Base-by-base conservation (phyloP, 2,888 invertebrate genomes). In the Selenia dentaria region DNA sequence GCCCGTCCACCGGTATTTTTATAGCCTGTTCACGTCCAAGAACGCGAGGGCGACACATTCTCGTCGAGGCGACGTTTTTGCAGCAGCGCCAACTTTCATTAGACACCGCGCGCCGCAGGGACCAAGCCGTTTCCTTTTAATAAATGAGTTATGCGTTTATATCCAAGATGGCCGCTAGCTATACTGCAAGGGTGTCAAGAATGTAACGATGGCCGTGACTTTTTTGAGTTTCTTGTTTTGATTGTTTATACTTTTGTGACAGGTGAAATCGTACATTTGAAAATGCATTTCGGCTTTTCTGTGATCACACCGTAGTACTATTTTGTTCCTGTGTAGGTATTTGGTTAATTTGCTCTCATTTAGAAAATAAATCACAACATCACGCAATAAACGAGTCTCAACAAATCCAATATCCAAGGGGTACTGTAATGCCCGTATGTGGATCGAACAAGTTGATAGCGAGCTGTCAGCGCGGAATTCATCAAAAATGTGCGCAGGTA, bases 1-100 rank as follows among this genome's bases (percentile, higher is more conserved):
- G 65, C 67, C 66, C 71, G 67, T 75, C 70, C 72, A 74, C 71
- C 74, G 87, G 85, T 84, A 86, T 89, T 88, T 89, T 86, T 89
- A 88, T 87, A 80, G 86, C 78, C 83, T 80, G 85, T 88, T 79
- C 84, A 79, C 82, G 84, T 81, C 76, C 70, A 79, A 79, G 77
- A 80, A 80, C 85, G 85, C 88, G 81, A 77, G 70, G 81, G 83
- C 86, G 85, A 89, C 88, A 88, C 89, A 89, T 89, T 87, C 89
- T 73, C 75, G 72, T 64, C 85, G 81, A 72, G 74, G 74, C 81
- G 75, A 78, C 79, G 85, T 89, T 89, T 89, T 89, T 89, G 86
- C 80, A 74, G 22, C 16, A 22, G 74, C 75, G 77, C 79, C 83
- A 83, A 83, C 83, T 85, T 86, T 83, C 86, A 87, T 87, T 88